phyloP scores from a whole-genome alignment of 2,113 vertebrate species.

The Semnornis frantzii region DNA sequence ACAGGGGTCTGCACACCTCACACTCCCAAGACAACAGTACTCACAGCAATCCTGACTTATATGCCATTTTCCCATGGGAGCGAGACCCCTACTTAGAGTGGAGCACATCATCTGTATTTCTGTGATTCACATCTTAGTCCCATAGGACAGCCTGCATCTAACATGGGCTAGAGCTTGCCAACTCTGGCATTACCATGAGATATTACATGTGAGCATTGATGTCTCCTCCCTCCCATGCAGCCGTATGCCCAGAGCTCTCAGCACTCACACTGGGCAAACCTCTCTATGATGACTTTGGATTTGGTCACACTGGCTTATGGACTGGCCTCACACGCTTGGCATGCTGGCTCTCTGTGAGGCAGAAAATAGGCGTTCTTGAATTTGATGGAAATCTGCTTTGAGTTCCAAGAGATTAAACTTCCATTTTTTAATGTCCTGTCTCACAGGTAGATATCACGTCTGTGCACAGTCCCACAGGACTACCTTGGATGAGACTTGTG shows the following conservation, averaged over 20 bases:
- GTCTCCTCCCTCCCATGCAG: not conserved
- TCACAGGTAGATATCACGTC: constrained; percentile 83
- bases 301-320: not conserved
- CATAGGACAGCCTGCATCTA: not conserved
- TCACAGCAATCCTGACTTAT: not conserved
- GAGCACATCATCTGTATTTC: not conserved
- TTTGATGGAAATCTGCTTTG: not conserved
- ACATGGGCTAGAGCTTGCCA: not conserved
- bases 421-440: not conserved
- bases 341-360: not conserved
- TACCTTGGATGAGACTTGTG: constrained; percentile 84
- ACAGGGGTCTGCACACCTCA: not conserved
- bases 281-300: not conserved
- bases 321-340: not conserved
- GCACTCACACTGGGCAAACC: not conserved
- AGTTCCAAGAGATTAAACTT: not conserved
- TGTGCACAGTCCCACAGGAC: constrained; percentile 78
- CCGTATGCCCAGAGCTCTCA: not conserved
- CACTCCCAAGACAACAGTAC: not conserved
- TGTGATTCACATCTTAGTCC: not conserved
- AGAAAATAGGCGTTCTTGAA: not conserved
- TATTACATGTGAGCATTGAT: rapidly evolving
- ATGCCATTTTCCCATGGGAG: not conserved
- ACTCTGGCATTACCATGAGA: not conserved
- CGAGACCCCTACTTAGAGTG: not conserved